A percentile compares a stretch with the other conserved stretches of the same genome.
phyloP scores from a whole-genome alignment of 2,888 invertebrate genomes.

The Podotricha telesiphe region DNA sequence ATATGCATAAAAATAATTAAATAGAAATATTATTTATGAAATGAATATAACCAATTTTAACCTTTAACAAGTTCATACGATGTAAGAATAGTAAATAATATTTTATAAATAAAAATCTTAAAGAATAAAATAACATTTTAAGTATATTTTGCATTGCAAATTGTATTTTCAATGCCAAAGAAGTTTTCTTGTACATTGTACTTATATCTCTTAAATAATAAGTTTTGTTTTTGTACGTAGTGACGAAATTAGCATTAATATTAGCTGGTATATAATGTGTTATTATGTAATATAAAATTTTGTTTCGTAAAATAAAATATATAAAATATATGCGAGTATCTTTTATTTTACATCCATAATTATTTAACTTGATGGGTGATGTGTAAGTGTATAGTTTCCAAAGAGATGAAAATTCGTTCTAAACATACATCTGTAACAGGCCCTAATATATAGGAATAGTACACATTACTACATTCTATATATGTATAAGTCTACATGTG shows the following conservation, averaged over 20 bases:
- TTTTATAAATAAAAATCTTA: not conserved
- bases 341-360: not conserved
- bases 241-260: not conserved
- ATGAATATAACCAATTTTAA: too few species aligned
- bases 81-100: not conserved
- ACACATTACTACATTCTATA: too few species aligned
- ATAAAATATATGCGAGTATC: not conserved
- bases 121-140: not conserved
- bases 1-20: too few species aligned
- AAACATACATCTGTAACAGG: too few species aligned
- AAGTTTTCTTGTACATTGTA: not conserved
- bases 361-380: too few species aligned
- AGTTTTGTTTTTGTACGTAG: not conserved
- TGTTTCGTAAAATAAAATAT: constrained; percentile 1
- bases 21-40: too few species aligned
- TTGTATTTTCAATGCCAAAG: constrained; percentile 14
- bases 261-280: not conserved
- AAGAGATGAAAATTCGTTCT: too few species aligned
- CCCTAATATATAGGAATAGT: too few species aligned
- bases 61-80: too few species aligned
- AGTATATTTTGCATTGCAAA: not conserved
- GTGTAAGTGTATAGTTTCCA: too few species aligned
- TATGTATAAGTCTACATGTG: too few species aligned
- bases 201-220: not conserved
- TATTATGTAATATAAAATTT: not conserved